Evolutionary conservation across 2,888 invertebrate genomes (phyloP).

Genomic region (Abrostola tripartita): DNA sequence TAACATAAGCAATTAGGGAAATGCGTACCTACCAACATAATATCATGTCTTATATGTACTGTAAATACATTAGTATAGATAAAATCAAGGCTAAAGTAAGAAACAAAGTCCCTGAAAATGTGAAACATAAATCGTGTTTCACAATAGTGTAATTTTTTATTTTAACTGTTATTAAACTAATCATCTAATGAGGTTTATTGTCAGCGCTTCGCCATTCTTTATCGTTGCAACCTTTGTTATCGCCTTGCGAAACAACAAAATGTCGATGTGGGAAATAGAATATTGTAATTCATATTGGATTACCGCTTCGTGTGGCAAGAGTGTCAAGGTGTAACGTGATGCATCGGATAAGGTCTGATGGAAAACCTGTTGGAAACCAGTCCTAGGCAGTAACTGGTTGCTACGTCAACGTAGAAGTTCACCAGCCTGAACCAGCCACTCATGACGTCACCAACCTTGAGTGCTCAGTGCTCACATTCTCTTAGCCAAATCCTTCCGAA

Average conservation of each 20-base stretch:
- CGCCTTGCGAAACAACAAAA: conserved; percentile 49
- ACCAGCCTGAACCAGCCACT: conserved; percentile 47
- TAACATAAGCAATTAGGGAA: background rate
- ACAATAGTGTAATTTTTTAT: background rate
- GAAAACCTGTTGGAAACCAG: conserved; percentile 22
- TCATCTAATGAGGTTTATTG: conserved; percentile 8
- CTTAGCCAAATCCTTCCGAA: conserved; percentile 67
- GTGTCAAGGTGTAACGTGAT: conserved; percentile 78
- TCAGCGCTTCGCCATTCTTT: conserved; percentile 5
- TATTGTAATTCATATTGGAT: conserved; percentile 72
- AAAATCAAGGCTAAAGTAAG: background rate
- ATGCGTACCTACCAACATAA: background rate
- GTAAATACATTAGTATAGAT: no score
- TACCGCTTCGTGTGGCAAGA: conserved; percentile 67
- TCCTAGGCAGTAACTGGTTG: conserved; percentile 5
- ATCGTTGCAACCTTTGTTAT: conserved; percentile 37
- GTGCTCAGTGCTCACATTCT: conserved; percentile 71
- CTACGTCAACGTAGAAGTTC: conserved; percentile 31
- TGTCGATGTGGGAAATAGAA: conserved; percentile 70
- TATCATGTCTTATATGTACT: background rate
- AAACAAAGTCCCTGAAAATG: background rate
- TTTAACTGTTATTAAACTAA: background rate
- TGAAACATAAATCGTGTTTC: background rate
- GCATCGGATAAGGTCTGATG: conserved; percentile 52
- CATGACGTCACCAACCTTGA: conserved; percentile 76